phyloP scores from a whole-genome alignment of 2,888 invertebrate genomes.

The Tetragonisca angustula region DNA sequence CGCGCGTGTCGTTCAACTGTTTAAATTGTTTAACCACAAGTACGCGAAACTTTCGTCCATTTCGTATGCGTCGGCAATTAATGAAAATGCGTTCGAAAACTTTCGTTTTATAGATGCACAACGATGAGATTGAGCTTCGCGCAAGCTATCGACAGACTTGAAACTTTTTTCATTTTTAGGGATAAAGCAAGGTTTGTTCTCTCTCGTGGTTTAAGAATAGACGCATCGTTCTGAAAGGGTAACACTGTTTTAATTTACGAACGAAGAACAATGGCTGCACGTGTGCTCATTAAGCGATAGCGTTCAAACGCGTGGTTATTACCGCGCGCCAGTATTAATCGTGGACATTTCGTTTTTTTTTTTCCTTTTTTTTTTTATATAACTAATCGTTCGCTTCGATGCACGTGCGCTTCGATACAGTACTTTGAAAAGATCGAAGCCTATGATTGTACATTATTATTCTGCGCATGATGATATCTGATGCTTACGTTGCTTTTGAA shows the following conservation, averaged over 20 bases:
- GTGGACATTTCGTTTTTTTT: not conserved
- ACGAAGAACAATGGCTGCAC: slow-evolving; percentile 60
- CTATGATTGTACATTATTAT: too few species aligned
- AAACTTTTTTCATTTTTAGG: slow-evolving; percentile 69
- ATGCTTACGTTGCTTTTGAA: not conserved
- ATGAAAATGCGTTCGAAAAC: not conserved
- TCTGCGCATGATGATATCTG: not conserved
- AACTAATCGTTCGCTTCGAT: slow-evolving; percentile 11
- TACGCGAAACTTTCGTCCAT: slow-evolving; percentile 1
- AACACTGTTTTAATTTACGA: slow-evolving; percentile 63
- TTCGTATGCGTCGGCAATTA: not conserved
- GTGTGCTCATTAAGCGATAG: slow-evolving; percentile 46
- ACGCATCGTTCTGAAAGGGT: slow-evolving; percentile 54
- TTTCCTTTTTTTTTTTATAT: not conserved
- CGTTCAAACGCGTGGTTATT: slow-evolving; percentile 25
- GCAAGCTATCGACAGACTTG: slow-evolving; percentile 16
- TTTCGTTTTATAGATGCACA: slow-evolving; percentile 4
- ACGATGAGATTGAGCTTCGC: slow-evolving; percentile 7
- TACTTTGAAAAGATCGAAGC: not conserved
- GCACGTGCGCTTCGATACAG: too few species aligned
- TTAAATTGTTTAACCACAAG: not conserved
- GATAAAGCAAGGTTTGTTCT: slow-evolving; percentile 59
- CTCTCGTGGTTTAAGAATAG: slow-evolving; percentile 37
- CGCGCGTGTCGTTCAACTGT: not conserved
- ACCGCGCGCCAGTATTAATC: not conserved